phyloP scores from a whole-genome alignment of 1,140 invertebrate genomes.

The Listronotus oregonensis region DNA sequence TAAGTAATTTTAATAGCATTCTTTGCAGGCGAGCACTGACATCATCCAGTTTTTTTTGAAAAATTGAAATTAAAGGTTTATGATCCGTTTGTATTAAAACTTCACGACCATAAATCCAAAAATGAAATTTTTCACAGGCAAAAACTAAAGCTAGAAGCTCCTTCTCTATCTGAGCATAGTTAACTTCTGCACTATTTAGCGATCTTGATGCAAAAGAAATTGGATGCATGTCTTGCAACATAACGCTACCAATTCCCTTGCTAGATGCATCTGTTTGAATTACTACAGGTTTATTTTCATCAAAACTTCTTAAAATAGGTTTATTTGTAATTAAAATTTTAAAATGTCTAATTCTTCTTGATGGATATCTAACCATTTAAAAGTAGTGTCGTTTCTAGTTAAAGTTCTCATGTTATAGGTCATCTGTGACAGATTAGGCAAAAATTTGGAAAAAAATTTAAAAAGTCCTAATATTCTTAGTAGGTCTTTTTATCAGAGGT shows the following conservation, averaged over 20 bases:
- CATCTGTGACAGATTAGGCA: conserved; percentile 34
- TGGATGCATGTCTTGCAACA: neutral
- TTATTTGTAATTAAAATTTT: conserved; percentile 39
- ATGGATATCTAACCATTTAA: conserved; percentile 37
- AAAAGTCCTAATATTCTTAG: conserved; percentile 47
- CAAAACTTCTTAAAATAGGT: conserved; percentile 47
- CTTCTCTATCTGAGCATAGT: neutral
- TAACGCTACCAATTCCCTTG: neutral
- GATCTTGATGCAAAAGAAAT: neutral
- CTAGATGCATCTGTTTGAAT: conserved; percentile 35
- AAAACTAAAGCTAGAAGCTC: conserved; percentile 26
- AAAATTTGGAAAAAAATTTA: conserved; percentile 45
- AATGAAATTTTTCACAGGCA: conserved; percentile 49
- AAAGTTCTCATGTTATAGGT: conserved; percentile 15
- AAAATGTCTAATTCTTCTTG: conserved; percentile 40
- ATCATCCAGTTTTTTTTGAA: conserved; percentile 50
- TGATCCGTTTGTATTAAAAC: conserved; percentile 53
- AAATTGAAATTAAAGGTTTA: conserved; percentile 50
- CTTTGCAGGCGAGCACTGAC: conserved; percentile 49
- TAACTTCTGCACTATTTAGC: neutral
- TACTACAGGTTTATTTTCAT: conserved; percentile 39
- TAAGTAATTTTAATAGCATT: conserved; percentile 52
- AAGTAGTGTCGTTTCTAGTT: conserved; percentile 24
- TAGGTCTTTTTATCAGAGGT: neutral
- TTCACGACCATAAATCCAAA: conserved; percentile 44